phyloP scores from a whole-genome alignment of 2,113 vertebrate species.

The Sciurus niger region DNA sequence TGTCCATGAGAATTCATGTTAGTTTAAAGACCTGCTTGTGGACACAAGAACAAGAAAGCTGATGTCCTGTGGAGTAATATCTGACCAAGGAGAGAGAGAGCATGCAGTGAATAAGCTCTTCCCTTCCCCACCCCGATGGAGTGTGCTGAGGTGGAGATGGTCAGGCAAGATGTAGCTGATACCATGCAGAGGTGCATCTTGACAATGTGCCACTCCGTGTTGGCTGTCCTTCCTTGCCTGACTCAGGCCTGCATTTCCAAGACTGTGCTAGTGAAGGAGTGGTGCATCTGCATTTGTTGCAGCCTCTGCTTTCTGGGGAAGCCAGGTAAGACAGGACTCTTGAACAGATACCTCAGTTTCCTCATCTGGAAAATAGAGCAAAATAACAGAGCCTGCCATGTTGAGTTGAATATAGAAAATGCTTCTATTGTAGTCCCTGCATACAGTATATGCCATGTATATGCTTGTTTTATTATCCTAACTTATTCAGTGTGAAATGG shows the following conservation, averaged over 20 bases:
- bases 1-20: too few relatives aligned
- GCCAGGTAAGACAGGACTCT: not conserved
- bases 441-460: not conserved
- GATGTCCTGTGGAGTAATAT: too few relatives aligned
- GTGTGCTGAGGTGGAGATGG: too few relatives aligned
- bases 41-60: too few relatives aligned
- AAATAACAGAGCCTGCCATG: not conserved
- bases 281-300: accelerated
- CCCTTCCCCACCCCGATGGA: too few relatives aligned
- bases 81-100: too few relatives aligned
- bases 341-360: not conserved
- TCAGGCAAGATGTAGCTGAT: too few relatives aligned
- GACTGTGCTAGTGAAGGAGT: too few relatives aligned
- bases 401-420: not conserved
- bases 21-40: too few relatives aligned
- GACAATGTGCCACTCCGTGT: too few relatives aligned
- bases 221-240: not conserved
- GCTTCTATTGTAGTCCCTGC: not conserved
- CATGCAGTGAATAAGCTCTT: too few relatives aligned
- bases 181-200: not conserved
- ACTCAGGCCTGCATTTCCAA: not conserved
- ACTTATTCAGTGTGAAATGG: not conserved
- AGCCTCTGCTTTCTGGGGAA: too few relatives aligned
- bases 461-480: not conserved
- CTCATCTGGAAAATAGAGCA: not conserved